Evolutionary conservation across 2,797 vertebrate species (phyloP), one percentile per base, ranked within the genome.

Genomic region (Hylomyscus alleni): DNA sequence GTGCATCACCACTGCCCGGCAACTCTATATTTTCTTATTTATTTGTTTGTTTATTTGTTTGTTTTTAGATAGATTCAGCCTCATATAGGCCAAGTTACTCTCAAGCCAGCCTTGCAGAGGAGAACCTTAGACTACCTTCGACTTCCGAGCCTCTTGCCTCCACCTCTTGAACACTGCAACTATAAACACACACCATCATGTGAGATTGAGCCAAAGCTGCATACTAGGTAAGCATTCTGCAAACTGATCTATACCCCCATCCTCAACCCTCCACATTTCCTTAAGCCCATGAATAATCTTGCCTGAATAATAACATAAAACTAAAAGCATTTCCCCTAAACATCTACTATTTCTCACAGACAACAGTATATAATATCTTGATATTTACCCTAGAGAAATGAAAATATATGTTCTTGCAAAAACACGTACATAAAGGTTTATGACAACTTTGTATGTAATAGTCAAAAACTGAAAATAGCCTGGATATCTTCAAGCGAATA

Each of bases 241-340:
- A 54, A 29, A 72, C 47, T 9, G 50, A 72, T 3, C 58, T n/a
- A n/a, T 3, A 20, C 19, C 65, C 17, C 34, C 84, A 86, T 13
- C 19, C 52, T 72, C 34, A 72, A 22, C 34, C 34, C 34, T 89
- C 54, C 31, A 52, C 31, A 76, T 89, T 73, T 75, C 37, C 2
- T 26, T 52, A 78, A 72, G 5, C n/a, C 76, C 29, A 78, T 8
- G 10, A 77, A 82, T 47, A 90, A 52, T 54, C 50, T 87, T 20
- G 44, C 75, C 90, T 93, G 78, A 78, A 13, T 65, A 31, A 93
- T n/a, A 62, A 91, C 81, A 92, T 67, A 62, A 90, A 83, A 91
- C 44, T 77, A 80, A 85, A 89, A 52, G 54, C 4, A 58, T 34
- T 58, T 84, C 85, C 50, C 22, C 75, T 52, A 77, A 87, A 58